Evolutionary conservation across 1,140 invertebrate species (phyloP).

Genomic region (Temnothorax nylanderi): DNA sequence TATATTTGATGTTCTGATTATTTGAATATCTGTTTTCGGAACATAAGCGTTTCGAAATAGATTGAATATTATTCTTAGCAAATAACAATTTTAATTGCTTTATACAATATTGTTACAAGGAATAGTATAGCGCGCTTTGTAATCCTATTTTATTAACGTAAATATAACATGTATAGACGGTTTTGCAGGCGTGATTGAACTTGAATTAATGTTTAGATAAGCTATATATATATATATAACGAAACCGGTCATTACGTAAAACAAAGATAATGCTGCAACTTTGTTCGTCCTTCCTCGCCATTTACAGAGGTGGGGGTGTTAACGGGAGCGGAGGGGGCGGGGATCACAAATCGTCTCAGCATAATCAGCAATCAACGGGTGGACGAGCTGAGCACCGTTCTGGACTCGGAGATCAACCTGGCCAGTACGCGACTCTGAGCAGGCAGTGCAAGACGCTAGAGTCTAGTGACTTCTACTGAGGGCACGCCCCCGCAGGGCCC

Average conservation of each 20-base stretch:
- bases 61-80: slow-evolving; percentile 32
- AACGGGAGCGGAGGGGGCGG: slow-evolving; percentile 83
- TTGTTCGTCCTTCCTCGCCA: slow-evolving; percentile 78
- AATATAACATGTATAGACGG: slow-evolving; percentile 44
- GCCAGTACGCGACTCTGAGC: slow-evolving; percentile 95
- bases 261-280: slow-evolving; percentile 82
- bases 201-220: slow-evolving; percentile 54
- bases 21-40: slow-evolving; percentile 48
- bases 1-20: slow-evolving; percentile 48
- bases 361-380: slow-evolving; percentile 85
- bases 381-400: slow-evolving; percentile 85
- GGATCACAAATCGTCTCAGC: slow-evolving; percentile 85
- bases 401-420: slow-evolving; percentile 86
- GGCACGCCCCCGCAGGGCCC: slow-evolving; percentile 86
- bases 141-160: slow-evolving; percentile 25
- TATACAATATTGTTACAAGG: slow-evolving; percentile 34
- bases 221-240: not conserved
- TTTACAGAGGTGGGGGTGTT: slow-evolving; percentile 85
- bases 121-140: slow-evolving; percentile 49
- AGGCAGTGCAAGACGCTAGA: slow-evolving; percentile 98
- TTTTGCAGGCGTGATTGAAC: slow-evolving; percentile 33
- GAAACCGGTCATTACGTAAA: slow-evolving; percentile 37
- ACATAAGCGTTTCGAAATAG: slow-evolving; percentile 9
- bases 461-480: slow-evolving; percentile 97
- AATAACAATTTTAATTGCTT: slow-evolving; percentile 45